Evolutionary conservation across 2,113 vertebrate genomes (phyloP), one percentile per base, ranked within the genome.

Genomic region (Emydura subglobosa): DNA sequence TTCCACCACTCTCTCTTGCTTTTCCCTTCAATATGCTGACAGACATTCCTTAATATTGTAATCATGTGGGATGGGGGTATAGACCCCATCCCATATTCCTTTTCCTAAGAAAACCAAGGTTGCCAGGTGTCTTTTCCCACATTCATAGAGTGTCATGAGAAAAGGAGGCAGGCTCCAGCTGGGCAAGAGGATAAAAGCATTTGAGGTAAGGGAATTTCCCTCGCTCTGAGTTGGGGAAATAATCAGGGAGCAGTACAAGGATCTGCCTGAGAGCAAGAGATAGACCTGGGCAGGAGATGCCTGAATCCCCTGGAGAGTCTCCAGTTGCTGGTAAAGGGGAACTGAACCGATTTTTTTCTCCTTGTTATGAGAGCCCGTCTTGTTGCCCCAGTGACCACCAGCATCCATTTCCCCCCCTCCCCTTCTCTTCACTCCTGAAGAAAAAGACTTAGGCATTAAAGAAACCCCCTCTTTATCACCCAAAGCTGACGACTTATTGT

Each of bases 111-210:
- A 90, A 96, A 95, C 89, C 91, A 97, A 96, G 87, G 91, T 97
- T 91, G 92, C 95, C 95, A 97, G 93, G 93, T 96, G 95, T 92
- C 95, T 97, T 92, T 90, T 95, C 87, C 90, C 90, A 88, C 91
- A 86, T 91, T 93, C 86, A 79, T 89, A 97, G 94, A 96, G 87
- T 96, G 96, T 89, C 91, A 54, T 95, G 96, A 91, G 96, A 91
- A 86, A 96, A 96, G 68, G 91, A 96, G 92, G 94, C 85, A 88
- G 93, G 68, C 96, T 97, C 95, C 96, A 97, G 93, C 96, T 97
- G 92, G 53, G 95, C 93, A 96, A 97, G 96, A 97, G 84, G 86
- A 92, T 97, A 93, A 97, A 97, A 96, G 95, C 96, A 93, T 96
- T 95, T 97, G 96, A 95, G 95, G 91, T 93, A 97, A 91, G 95